A percentile compares a stretch with the other conserved stretches of the same genome.
Conservation (phyloP, 2,888 invertebrate genomes). For the Acleris laterana region DNA sequence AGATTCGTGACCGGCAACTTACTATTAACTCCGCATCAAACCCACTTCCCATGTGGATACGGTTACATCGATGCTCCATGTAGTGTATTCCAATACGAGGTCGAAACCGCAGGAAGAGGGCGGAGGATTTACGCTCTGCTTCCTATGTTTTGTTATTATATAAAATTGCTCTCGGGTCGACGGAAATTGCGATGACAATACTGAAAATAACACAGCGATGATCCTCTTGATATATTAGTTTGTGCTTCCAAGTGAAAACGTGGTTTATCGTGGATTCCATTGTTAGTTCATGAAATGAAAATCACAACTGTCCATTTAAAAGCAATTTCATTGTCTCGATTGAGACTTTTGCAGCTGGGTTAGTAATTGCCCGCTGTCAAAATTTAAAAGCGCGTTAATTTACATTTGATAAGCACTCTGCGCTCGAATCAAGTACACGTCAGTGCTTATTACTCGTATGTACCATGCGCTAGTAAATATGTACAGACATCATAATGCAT, state of each 20-base stretch:
- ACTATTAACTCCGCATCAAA: conserved; percentile 8
- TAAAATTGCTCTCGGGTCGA: conserved; percentile 33
- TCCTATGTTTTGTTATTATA: conserved; percentile 36
- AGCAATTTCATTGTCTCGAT: not conserved
- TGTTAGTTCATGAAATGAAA: conserved; percentile 10
- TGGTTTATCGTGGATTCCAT: conserved; percentile 16
- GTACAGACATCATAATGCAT: conserved; percentile 49
- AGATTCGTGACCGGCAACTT: conserved; percentile 18
- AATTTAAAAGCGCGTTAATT: conserved; percentile 8
- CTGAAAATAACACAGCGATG: conserved; percentile 31
- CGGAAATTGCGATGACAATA: conserved; percentile 36
- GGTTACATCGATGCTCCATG: conserved; percentile 4
- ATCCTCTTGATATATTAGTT: conserved; percentile 31
- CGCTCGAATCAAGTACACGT: conserved; percentile 26
- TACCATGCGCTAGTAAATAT: conserved; percentile 39
- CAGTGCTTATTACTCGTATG: conserved; percentile 40
- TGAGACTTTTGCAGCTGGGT: not conserved
- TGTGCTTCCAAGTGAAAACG: conserved; percentile 25
- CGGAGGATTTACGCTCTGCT: conserved; percentile 32
- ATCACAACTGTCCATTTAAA: conserved; percentile 1
- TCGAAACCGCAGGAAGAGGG: conserved; percentile 25
- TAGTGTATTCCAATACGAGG: conserved; percentile 16
- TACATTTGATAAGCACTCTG: conserved; percentile 9
- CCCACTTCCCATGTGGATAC: not conserved
- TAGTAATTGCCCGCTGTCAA: conserved; percentile 16